Base-by-base conservation (phyloP, 2,113 vertebrate genomes). In the Raja brachyura region DNA sequence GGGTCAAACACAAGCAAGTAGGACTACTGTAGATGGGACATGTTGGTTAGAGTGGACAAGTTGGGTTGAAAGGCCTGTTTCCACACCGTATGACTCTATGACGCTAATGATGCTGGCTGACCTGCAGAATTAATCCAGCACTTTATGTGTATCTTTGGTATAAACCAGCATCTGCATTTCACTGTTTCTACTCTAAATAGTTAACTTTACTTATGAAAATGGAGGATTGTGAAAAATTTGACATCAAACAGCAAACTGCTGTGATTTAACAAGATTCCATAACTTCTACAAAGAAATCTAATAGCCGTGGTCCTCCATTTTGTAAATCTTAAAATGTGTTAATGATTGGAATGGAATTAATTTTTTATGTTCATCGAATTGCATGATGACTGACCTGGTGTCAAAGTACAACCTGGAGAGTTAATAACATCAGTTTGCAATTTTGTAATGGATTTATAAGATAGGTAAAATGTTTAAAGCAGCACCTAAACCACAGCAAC, bases 341-440 rank as follows among this genome's bases (percentile, higher is more conserved):
- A 59, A 88, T 88, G 14, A 66, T 63, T 61, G n/a, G 5, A 0
- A n/a, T 61, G 28, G 59, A 14, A 66, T 4, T 16, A 61, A 48
- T 31, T 88, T 16, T 66, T 88, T 88, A 88, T 31, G 59, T 14
- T n/a, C 28, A n/a, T 88, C 83, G 63, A 63, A 88, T 61, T 31
- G n/a, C 83, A 31, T n/a, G 59, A 88, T 63, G 13, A 28, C 59
- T 88, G 83, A 88, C 83, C 28, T 88, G 14, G 83, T 88, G 59
- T 66, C 83, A 88, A 88, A 88, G 83, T 88, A 31, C 14, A 66
- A 16, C 20, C 6, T 59, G 13, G 59, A 11, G 83, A 88, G 83
- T 31, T 61, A 88, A 88, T 63, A 63, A 88, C 59, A 88, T 63
- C 28, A 31, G 59, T 63, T 18, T 88, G 13, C 59, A 88, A 31